These are phyloP conservation scores for Anthopleura sola DNA, from an alignment of 64 coral and sea anemone genomes.

Conservation along the genomic window DNA sequence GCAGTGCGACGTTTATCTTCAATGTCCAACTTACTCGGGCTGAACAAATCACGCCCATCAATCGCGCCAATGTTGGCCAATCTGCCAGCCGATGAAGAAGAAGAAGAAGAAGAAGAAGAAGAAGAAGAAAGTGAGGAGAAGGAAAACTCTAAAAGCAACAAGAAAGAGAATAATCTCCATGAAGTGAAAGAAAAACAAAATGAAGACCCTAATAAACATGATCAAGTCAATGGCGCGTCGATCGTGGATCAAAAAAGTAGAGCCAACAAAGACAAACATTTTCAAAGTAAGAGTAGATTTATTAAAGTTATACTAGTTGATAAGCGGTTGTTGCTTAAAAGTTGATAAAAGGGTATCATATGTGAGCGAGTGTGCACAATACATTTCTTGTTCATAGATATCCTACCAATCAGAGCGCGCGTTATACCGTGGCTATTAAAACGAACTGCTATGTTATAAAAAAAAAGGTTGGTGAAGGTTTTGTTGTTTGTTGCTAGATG, in stretches of 20 bases:
- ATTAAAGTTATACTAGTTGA: too few relatives aligned
- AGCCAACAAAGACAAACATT: background rate
- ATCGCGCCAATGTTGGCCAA: conserved; percentile 54
- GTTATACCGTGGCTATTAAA: too few relatives aligned
- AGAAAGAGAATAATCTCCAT: background rate
- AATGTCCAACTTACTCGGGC: conserved; percentile 43
- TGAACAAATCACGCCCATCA: conserved; percentile 39
- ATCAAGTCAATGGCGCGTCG: background rate
- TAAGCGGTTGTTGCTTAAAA: too few relatives aligned
- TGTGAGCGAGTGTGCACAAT: too few relatives aligned
- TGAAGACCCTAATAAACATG: background rate
- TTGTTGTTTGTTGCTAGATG: too few relatives aligned
- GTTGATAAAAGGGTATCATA: too few relatives aligned
- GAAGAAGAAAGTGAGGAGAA: background rate
- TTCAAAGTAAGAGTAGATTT: background rate
- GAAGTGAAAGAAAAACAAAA: background rate
- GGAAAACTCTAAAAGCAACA: background rate
- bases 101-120: background rate
- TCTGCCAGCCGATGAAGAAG: conserved; percentile 29
- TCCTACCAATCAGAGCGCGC: too few relatives aligned
- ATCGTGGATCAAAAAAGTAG: background rate
- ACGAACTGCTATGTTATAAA: too few relatives aligned
- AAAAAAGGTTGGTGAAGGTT: too few relatives aligned
- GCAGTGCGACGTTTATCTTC: conserved; percentile 74
- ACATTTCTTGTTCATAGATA: too few relatives aligned